phyloP scores from a whole-genome alignment of 2,113 vertebrate species.

The Istiophorus platypterus region DNA sequence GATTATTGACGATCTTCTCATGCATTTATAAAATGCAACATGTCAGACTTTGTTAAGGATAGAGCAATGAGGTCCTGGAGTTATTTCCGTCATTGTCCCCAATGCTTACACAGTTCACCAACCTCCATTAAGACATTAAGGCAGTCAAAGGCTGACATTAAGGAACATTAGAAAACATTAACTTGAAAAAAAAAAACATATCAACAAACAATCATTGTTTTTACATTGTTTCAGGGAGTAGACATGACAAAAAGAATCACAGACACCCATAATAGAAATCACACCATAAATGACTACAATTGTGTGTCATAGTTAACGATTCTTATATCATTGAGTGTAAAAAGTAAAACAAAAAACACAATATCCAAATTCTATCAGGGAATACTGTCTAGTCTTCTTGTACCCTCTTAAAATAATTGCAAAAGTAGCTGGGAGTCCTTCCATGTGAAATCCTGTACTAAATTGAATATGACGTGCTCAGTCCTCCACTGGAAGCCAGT shows the following conservation, averaged over 20 bases:
- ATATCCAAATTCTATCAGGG: neutral
- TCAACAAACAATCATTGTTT: neutral
- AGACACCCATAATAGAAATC: neutral
- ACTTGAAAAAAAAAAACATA: neutral
- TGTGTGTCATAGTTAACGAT: neutral
- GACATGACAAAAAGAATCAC: neutral
- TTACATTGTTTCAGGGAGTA: too few relatives aligned
- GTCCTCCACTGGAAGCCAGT: conserved; percentile 20
- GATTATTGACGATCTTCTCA: neutral
- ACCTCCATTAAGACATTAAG: neutral
- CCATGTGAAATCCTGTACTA: neutral
- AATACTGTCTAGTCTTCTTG: neutral
- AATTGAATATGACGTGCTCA: conserved; percentile 31
- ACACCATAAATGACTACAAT: neutral
- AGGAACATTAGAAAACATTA: neutral
- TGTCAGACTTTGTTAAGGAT: neutral
- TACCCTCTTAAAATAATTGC: conserved; percentile 11
- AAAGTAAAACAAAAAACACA: neutral
- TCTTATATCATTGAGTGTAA: neutral
- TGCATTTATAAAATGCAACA: neutral
- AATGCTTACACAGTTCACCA: neutral
- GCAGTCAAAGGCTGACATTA: neutral
- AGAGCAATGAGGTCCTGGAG: neutral
- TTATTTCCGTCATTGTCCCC: neutral
- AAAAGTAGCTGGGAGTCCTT: conserved; percentile 7